These are phyloP conservation scores for Aphidius ervi DNA, from an alignment of 1,140 invertebrate genomes.

Conservation along the genomic window DNA sequence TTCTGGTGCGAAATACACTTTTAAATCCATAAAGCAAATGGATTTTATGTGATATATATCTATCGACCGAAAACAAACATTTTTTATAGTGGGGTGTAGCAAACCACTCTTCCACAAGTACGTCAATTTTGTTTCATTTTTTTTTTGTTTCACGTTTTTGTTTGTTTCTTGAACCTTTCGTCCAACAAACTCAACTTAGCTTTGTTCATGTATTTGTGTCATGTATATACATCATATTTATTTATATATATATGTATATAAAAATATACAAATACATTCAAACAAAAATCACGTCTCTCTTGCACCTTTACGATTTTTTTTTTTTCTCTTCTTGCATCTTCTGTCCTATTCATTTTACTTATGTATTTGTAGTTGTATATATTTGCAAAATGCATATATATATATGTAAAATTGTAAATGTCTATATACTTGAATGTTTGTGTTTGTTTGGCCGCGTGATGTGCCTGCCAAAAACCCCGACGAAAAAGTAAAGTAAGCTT, in stretches of 20 bases:
- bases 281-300: neutral
- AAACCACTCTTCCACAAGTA: slow-evolving; percentile 48
- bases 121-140: slow-evolving; percentile 25
- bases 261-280: too few relatives aligned
- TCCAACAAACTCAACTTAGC: slow-evolving; percentile 12
- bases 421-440: neutral
- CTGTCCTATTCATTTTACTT: slow-evolving; percentile 2
- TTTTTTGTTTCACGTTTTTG: slow-evolving; percentile 19
- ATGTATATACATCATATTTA: too few relatives aligned
- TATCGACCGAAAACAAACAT: slow-evolving; percentile 49
- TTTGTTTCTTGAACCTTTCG: slow-evolving; percentile 23
- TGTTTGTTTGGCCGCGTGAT: slow-evolving; percentile 43
- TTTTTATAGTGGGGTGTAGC: slow-evolving; percentile 44
- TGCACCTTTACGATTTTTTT: slow-evolving; percentile 1
- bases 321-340: neutral
- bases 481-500: slow-evolving; percentile 52
- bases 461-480: slow-evolving; percentile 39
- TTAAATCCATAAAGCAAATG: slow-evolving; percentile 45
- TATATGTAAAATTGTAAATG: slow-evolving; percentile 15
- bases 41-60: slow-evolving; percentile 40
- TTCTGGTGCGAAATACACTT: slow-evolving; percentile 29
- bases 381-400: slow-evolving; percentile 9
- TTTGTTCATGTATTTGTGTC: slow-evolving; percentile 3
- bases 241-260: too few relatives aligned
- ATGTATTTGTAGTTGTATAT: slow-evolving; percentile 1